phyloP scores from a whole-genome alignment of 2,797 vertebrate species.

The Acrocephalus scirpaceus region DNA sequence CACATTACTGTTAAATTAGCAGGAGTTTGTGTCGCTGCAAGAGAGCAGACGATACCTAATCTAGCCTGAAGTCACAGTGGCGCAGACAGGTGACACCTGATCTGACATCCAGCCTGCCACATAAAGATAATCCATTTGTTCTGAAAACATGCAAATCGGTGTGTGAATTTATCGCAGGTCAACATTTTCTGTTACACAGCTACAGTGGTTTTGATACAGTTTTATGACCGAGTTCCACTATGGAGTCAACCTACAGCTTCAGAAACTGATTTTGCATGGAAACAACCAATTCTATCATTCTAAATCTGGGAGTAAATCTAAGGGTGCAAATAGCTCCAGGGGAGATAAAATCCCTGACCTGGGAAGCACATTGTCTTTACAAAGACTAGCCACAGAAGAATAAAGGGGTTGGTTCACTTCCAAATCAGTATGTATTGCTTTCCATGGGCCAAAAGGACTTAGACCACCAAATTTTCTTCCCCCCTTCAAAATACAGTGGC shows the following conservation, averaged over 20 bases:
- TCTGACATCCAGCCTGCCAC: conserved; percentile 24
- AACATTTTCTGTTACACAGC: background rate
- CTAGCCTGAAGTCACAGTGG: conserved; percentile 43
- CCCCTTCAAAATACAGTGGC: background rate
- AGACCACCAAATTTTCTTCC: background rate
- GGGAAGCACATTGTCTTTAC: background rate
- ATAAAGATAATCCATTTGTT: conserved; percentile 45
- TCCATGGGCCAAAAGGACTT: background rate
- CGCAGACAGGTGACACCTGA: conserved; percentile 28
- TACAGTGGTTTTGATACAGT: background rate
- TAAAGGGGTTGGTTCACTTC: background rate
- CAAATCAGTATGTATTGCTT: background rate
- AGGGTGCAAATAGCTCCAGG: background rate
- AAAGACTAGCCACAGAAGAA: background rate
- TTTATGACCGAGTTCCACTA: background rate
- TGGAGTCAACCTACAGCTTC: background rate
- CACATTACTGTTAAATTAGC: conserved; percentile 28
- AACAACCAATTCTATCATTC: background rate
- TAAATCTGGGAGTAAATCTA: background rate
- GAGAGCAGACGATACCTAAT: conserved; percentile 42
- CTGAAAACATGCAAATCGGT: conserved; percentile 40
- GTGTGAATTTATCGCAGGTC: background rate
- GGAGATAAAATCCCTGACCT: background rate
- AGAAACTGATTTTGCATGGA: background rate
- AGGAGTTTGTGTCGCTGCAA: background rate